phyloP scores from a whole-genome alignment of 2,888 invertebrate genomes.

The Chrysodeixis includens region DNA sequence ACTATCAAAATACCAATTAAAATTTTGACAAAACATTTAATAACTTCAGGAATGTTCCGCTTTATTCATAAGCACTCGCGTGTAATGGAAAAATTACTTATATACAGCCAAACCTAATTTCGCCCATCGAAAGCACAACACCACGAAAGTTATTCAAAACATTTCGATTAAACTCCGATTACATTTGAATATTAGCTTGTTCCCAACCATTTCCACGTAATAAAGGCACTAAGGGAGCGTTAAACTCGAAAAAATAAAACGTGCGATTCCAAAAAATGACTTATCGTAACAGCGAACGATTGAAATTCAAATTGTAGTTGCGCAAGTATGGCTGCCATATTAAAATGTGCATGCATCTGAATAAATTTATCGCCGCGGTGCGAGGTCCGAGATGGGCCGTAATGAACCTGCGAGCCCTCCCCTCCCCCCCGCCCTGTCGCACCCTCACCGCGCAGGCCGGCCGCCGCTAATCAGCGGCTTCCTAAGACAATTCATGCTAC shows the following conservation, averaged over 20 bases:
- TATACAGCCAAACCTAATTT: background rate
- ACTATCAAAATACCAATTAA: too few relatives aligned
- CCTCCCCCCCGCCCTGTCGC: conserved; percentile 3
- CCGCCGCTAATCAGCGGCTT: conserved; percentile 29
- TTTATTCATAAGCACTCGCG: too few relatives aligned
- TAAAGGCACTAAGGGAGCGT: conserved; percentile 1
- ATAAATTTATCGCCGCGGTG: conserved; percentile 63
- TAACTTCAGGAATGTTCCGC: too few relatives aligned
- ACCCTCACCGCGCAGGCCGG: conserved; percentile 5
- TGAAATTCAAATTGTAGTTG: conserved; percentile 57
- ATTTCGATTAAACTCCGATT: conserved; percentile 6
- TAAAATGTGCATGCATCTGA: conserved; percentile 77
- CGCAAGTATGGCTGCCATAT: conserved; percentile 59
- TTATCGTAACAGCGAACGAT: conserved; percentile 49
- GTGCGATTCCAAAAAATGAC: conserved; percentile 31
- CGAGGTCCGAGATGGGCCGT: conserved; percentile 54
- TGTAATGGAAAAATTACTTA: background rate
- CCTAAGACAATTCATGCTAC: conserved; percentile 22
- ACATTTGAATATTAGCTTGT: conserved; percentile 9
- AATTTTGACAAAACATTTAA: too few relatives aligned
- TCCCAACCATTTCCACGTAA: conserved; percentile 12
- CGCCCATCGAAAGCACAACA: background rate
- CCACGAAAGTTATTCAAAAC: background rate
- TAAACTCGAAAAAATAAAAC: conserved; percentile 6
- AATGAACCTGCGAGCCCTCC: conserved; percentile 43